These are phyloP conservation scores for Characodon lateralis DNA, from an alignment of 2,797 vertebrate species.

Conservation along the genomic window DNA sequence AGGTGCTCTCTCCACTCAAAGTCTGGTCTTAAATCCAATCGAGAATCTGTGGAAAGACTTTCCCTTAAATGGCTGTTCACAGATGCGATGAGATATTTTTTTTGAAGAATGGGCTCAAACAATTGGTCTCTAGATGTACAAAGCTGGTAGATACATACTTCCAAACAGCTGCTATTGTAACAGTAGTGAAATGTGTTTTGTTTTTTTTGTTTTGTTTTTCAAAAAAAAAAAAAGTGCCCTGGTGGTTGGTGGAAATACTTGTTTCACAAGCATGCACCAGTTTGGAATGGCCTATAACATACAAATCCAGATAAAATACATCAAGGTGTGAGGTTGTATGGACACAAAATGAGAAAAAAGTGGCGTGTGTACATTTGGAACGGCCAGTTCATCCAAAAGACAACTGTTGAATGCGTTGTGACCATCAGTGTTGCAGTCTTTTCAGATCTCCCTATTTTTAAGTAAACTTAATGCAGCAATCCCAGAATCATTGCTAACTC, in stretches of 20 bases:
- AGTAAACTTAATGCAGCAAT: conserved; percentile 4
- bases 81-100: too few species aligned
- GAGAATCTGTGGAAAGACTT: too few species aligned
- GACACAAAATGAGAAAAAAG: background rate
- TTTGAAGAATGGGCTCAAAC: too few species aligned
- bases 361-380: background rate
- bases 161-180: too few species aligned
- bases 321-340: background rate
- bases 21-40: too few species aligned
- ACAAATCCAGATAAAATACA: background rate
- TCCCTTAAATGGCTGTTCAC: too few species aligned
- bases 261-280: background rate
- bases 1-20: too few species aligned
- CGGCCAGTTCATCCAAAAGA: background rate
- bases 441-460: background rate
- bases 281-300: background rate
- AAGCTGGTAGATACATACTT: too few species aligned
- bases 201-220: too few species aligned
- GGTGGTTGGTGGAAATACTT: background rate
- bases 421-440: background rate
- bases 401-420: background rate
- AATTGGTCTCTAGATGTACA: too few species aligned
- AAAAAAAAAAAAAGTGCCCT: too few species aligned
- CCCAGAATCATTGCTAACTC: background rate
- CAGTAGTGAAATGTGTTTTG: too few species aligned